Percentiles rank a stretch among this genome's conserved stretches.
Conservation (phyloP, 2,888 invertebrate species). For the Sinopyrophorus schimmeli region DNA sequence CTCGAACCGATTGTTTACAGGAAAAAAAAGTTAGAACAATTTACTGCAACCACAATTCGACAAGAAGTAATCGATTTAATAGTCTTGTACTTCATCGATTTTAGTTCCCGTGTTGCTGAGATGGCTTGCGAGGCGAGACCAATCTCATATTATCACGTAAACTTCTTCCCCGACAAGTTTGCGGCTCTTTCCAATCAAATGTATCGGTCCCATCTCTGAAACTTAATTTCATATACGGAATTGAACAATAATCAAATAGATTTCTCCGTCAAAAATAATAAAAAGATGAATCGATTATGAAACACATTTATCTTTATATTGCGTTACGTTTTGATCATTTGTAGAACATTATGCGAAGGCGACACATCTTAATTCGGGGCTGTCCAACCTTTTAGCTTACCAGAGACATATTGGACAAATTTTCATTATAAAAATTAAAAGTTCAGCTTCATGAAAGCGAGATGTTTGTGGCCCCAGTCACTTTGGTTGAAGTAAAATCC, state of each 20-base stretch:
- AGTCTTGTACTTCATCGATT: conserved; percentile 6
- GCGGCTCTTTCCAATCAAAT: conserved; percentile 11
- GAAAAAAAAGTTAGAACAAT: conserved; percentile 9
- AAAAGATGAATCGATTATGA: background rate
- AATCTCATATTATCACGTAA: conserved; percentile 8
- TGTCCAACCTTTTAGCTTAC: no score
- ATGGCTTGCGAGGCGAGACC: conserved; percentile 8
- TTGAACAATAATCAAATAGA: conserved; percentile 9
- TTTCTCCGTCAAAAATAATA: background rate
- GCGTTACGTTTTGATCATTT: no score
- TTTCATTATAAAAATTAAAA: no score
- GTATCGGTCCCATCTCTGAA: conserved; percentile 2
- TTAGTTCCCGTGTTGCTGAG: conserved; percentile 12
- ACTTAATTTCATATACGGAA: conserved; percentile 11
- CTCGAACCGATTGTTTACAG: background rate
- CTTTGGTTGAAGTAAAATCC: no score
- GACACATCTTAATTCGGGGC: no score
- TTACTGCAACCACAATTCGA: conserved; percentile 8
- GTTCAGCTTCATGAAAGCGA: no score
- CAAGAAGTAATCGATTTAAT: conserved; percentile 15
- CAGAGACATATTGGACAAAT: no score
- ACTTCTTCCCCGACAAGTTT: background rate
- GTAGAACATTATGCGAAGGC: no score
- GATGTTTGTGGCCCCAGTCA: no score
- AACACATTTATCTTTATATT: background rate